Evolutionary conservation across 1,140 invertebrate species (phyloP).

Genomic region (Mesaphorura yosii): DNA sequence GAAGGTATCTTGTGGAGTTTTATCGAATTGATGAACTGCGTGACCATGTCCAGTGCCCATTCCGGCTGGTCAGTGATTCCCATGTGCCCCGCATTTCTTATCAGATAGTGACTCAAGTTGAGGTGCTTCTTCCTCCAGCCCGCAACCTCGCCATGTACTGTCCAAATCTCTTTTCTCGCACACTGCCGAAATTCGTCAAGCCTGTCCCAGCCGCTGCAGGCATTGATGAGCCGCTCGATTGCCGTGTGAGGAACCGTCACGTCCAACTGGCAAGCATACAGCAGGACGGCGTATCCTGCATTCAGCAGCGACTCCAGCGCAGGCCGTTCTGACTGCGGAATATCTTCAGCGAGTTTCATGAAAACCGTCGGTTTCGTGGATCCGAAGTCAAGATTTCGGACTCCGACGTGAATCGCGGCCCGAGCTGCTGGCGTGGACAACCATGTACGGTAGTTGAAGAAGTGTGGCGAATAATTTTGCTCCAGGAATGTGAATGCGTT

Average conservation of each 20-base stretch:
- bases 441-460: conserved; percentile 31
- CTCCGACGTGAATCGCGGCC: conserved; percentile 42
- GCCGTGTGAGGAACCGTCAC: conserved; percentile 41
- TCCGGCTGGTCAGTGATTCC: conserved; percentile 1
- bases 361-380: conserved; percentile 5
- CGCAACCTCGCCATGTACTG: background rate
- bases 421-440: conserved; percentile 36
- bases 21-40: too few species aligned
- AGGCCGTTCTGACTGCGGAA: conserved; percentile 1
- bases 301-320: conserved; percentile 30
- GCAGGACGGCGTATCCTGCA: conserved; percentile 35
- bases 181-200: conserved; percentile 51
- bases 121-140: background rate
- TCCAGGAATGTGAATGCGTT: conserved; percentile 5
- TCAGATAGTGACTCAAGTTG: conserved; percentile 2
- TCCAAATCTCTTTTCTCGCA: conserved; percentile 38
- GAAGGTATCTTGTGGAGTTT: too few species aligned
- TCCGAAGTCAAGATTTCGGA: conserved; percentile 35
- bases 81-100: conserved; percentile 17
- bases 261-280: conserved; percentile 39
- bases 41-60: background rate
- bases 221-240: conserved; percentile 39
- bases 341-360: conserved; percentile 3
- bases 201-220: conserved; percentile 38
- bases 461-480: background rate